Evolutionary conservation across 2,888 invertebrate species (phyloP).

Genomic region (Agapostemon virescens): DNA sequence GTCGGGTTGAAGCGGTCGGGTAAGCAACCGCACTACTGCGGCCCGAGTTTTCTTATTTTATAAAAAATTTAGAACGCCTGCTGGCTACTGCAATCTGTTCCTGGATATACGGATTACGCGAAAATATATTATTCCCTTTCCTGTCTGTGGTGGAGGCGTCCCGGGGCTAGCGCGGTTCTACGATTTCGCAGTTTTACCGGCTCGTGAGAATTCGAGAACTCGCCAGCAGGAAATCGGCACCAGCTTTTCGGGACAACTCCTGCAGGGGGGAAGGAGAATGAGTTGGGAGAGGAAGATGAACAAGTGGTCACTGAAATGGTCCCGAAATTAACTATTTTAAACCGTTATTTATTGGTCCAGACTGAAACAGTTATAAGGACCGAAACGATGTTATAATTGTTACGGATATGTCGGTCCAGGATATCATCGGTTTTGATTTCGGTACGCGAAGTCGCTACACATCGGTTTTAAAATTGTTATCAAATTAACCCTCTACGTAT

Average conservation of each 20-base stretch:
- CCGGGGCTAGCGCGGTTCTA: slow-evolving; percentile 2
- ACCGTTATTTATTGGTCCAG: no score
- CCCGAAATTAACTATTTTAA: no score
- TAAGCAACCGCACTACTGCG: not conserved
- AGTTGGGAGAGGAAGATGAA: not conserved
- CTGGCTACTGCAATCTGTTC: not conserved
- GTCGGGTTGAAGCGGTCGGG: not conserved
- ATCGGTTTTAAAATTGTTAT: no score
- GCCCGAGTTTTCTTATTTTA: slow-evolving; percentile 8
- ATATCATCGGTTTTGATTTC: no score
- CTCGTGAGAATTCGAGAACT: slow-evolving; percentile 16
- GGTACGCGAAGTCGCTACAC: no score
- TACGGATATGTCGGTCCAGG: no score
- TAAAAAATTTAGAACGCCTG: slow-evolving; percentile 6
- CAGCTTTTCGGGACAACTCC: slow-evolving; percentile 52
- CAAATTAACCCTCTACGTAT: no score
- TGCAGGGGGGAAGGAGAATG: slow-evolving; percentile 32
- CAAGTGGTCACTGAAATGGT: no score
- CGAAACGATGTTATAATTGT: no score
- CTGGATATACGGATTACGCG: not conserved
- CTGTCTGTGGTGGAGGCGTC: not conserved
- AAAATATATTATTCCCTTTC: slow-evolving; percentile 10
- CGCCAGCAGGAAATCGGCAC: slow-evolving; percentile 47
- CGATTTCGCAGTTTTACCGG: slow-evolving; percentile 12
- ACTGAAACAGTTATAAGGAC: no score